Conservation (phyloP, 2,888 invertebrate genomes). For the Tyria jacobaeae region DNA sequence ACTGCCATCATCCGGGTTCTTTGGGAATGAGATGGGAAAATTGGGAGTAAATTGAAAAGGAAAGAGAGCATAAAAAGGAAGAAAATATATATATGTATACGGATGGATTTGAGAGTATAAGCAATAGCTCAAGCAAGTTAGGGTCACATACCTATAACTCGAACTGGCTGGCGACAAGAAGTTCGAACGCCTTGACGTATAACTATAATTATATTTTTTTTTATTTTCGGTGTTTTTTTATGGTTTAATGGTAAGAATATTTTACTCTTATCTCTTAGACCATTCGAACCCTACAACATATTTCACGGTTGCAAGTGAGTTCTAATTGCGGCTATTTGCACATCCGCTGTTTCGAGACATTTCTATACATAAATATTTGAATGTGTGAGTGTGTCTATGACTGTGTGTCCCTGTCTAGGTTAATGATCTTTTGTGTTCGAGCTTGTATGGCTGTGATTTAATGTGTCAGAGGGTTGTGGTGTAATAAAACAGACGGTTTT, state of each 20-base stretch:
- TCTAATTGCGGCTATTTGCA: slow-evolving; percentile 71
- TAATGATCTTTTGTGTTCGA: slow-evolving; percentile 38
- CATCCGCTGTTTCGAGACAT: slow-evolving; percentile 45
- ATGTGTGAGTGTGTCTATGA: slow-evolving; percentile 35
- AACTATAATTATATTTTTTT: too few species aligned
- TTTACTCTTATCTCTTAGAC: slow-evolving; percentile 21
- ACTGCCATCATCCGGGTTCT: too few species aligned
- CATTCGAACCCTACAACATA: slow-evolving; percentile 52
- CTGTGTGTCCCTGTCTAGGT: slow-evolving; percentile 19
- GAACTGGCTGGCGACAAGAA: too few species aligned
- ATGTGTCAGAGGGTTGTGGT: slow-evolving; percentile 7
- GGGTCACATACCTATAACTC: too few species aligned
- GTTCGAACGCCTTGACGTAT: too few species aligned
- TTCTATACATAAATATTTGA: slow-evolving; percentile 41
- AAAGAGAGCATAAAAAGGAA: too few species aligned
- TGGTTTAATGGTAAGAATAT: not conserved
- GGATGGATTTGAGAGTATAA: too few species aligned
- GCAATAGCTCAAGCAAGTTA: too few species aligned
- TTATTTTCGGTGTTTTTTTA: too few species aligned
- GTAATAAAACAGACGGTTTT: slow-evolving; percentile 2
- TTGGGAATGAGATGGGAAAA: too few species aligned
- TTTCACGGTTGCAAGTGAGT: slow-evolving; percentile 58
- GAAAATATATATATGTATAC: too few species aligned
- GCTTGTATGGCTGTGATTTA: slow-evolving; percentile 20
- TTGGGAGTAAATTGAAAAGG: too few species aligned